Base-by-base conservation (phyloP, 2,888 invertebrate species). In the Petrolisthes manimaculis region DNA sequence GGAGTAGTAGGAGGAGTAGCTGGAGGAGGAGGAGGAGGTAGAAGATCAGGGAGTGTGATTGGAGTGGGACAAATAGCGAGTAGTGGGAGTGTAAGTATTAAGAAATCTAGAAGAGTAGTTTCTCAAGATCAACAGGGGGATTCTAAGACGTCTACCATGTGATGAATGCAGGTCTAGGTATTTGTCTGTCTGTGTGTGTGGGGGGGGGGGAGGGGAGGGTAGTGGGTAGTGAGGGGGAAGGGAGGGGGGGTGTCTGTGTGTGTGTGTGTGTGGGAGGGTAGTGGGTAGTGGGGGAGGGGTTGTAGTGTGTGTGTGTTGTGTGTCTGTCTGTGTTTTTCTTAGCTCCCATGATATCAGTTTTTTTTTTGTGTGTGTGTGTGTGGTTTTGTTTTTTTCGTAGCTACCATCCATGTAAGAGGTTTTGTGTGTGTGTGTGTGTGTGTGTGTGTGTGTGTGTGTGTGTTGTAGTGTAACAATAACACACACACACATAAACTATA, bases 111-210 rank as follows among this genome's bases (percentile, higher is more conserved):
- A 54, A 84, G 71, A 24, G 69, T 79, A 18, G 53, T 21, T 0
- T 24, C 84, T 12, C 71, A 55, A 0, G 83, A 83, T 4, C 8
- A n/a, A n/a, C 69, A 12, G 78, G 21, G 5, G 87, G 79, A 4
- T n/a, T n/a, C n/a, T n/a, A 87, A 87, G 56, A 87, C 87, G 9
- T 87, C 87, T 18, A 87, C 87, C n/a, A 87, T 87, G 87, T 87
- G 83, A 87, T 87, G n/a, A n/a, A n/a, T n/a, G 67, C 53, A 5
- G 69, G 82, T 53, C 55, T 55, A 81, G 86, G 54, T 84, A 84
- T 37, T 84, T 53, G 67, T 54, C 3, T 6, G 18, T 6, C 18
- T 53, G 69, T 1, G 53, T 18, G 51, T 0, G n/a, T 6, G 4
- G 9, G 9, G 37, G 12, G 6, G 61, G 21, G 61, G 4, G 14